Base-by-base conservation (phyloP, 2,113 vertebrate species). In the Oncorhynchus clarkii region DNA sequence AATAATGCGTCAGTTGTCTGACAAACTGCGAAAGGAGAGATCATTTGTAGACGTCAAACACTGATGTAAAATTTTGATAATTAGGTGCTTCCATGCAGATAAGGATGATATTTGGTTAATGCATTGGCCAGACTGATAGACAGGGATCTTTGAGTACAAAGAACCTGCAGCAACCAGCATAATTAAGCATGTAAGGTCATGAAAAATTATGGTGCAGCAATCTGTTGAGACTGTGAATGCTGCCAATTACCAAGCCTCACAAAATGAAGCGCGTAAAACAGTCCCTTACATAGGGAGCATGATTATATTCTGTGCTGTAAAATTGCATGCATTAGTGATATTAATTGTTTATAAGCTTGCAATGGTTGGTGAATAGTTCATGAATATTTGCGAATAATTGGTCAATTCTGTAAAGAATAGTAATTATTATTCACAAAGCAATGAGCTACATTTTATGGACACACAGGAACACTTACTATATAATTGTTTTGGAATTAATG, bases 161-260 rank as follows among this genome's bases (percentile, higher is more conserved):
- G 80, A 85, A 57, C 16, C 89, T 86, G 7, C 84, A 84, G 85
- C 85, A n/a, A 81, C 39, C 80, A 67, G 88, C 87, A 91, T 88
- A 92, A 90, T 92, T 86, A 91, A 89, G 82, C 87, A 79, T 84
- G 88, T 88, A 91, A 92, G 90, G 90, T 92, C 89, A 89, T 66
- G 85, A 88, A 86, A 88, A 91, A 86, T 90, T 85, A 91, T 90
- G 86, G 88, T 88, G 83, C 88, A 86, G 88, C 88, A 88, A 22
- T 88, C 79, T 90, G 89, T 89, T 91, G 89, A 92, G 89, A 90
- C 54, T 64, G 82, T 88, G 90, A 91, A 87, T 72, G 88, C 88
- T 92, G 91, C 88, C 91, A 92, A 91, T 91, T 91, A 91, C 88
- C 88, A 88, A 89, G 79, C 84, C 89, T 84, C 86, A 73, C 84